Evolutionary conservation across 1,140 invertebrate species (phyloP).

Genomic region (Lucilia cuprina): DNA sequence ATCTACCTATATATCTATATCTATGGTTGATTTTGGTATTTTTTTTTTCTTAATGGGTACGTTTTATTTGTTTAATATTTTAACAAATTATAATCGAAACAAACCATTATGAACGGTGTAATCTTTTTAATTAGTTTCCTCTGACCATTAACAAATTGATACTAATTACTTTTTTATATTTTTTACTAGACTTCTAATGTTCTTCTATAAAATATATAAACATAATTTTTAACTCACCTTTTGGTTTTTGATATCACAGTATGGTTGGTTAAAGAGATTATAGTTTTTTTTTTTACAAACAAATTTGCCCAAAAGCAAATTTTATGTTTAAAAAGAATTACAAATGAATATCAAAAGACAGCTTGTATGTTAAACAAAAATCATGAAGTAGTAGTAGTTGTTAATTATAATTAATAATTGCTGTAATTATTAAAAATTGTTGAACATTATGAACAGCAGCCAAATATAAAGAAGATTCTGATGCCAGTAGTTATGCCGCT

Average conservation of each 20-base stretch:
- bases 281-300: conserved; percentile 14
- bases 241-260: conserved; percentile 61
- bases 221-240: conserved; percentile 48
- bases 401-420: conserved; percentile 1
- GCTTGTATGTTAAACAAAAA: neutral
- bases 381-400: neutral
- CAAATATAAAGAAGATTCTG: neutral
- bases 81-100: too few relatives aligned
- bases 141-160: too few relatives aligned
- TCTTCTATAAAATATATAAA: neutral
- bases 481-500: neutral
- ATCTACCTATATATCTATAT: too few relatives aligned
- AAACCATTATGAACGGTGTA: too few relatives aligned
- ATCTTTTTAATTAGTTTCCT: too few relatives aligned
- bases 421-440: neutral
- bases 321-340: neutral
- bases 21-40: too few relatives aligned
- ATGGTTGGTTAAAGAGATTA: conserved; percentile 47
- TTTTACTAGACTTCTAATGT: too few relatives aligned
- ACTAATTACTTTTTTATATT: too few relatives aligned
- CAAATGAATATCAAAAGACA: neutral
- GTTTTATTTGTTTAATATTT: too few relatives aligned
- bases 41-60: too few relatives aligned
- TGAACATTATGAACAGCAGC: neutral
- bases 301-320: conserved; percentile 6